Conservation (phyloP, 2,888 invertebrate species). For the Harmothoe impar region DNA sequence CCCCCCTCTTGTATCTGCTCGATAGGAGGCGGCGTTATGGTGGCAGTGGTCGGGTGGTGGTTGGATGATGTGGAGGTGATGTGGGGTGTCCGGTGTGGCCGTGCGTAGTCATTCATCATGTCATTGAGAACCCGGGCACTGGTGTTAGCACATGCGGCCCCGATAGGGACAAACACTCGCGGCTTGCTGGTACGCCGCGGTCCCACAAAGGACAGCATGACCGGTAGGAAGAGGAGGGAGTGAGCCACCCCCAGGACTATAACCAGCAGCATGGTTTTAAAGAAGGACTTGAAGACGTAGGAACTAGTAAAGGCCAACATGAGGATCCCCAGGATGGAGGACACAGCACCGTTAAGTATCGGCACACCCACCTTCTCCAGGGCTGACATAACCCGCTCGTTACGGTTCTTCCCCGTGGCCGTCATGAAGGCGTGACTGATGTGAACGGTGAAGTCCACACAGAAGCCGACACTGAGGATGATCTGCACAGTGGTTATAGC, state of each 20-base stretch:
- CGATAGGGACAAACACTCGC: slow-evolving; percentile 67
- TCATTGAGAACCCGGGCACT: slow-evolving; percentile 13
- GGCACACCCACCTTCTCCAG: slow-evolving; percentile 70
- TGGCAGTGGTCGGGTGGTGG: not conserved
- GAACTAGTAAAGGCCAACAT: slow-evolving; percentile 94
- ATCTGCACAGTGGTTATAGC: slow-evolving; percentile 78
- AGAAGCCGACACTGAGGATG: slow-evolving; percentile 78
- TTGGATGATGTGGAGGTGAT: not conserved
- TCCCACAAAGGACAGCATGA: slow-evolving; percentile 79
- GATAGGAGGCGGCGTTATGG: not conserved
- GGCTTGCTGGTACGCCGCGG: slow-evolving; percentile 69
- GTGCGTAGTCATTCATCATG: slow-evolving; percentile 39
- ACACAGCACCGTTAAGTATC: slow-evolving; percentile 70
- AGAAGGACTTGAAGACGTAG: slow-evolving; percentile 97
- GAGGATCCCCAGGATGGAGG: slow-evolving; percentile 90
- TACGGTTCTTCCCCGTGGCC: slow-evolving; percentile 69
- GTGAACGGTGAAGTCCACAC: slow-evolving; percentile 74
- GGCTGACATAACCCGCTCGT: slow-evolving; percentile 69
- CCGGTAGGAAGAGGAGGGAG: slow-evolving; percentile 93
- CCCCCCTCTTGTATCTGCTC: not conserved
- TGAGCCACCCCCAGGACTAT: slow-evolving; percentile 97
- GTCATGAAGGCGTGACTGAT: slow-evolving; percentile 71
- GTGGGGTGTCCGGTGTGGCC: not conserved
- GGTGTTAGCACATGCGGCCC: not conserved
- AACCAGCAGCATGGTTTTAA: slow-evolving; percentile 97